Evolutionary conservation across 2,113 vertebrate genomes (phyloP).

Genomic region (Dasyprocta punctata): DNA sequence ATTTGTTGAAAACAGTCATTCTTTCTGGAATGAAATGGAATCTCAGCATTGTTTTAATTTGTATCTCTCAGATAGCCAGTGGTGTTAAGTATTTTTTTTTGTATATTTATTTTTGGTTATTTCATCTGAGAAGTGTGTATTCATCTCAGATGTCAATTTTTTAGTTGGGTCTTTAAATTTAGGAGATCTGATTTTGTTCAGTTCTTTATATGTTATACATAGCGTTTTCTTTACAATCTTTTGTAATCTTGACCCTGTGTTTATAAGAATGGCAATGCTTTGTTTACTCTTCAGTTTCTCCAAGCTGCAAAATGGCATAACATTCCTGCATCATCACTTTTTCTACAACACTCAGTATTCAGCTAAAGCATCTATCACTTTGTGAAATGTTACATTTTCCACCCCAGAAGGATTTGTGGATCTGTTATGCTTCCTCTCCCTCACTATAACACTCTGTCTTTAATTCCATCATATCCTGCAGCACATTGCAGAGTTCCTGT

Average conservation of each 20-base stretch:
- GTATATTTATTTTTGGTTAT: too few relatives aligned
- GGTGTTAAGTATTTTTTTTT: background rate
- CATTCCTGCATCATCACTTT: background rate
- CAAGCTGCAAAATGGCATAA: background rate
- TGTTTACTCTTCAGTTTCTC: conserved; percentile 28
- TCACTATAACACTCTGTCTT: background rate
- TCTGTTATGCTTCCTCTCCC: background rate
- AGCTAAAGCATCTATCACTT: background rate
- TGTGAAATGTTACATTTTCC: conserved; percentile 5
- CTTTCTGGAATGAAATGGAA: background rate
- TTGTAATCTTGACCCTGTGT: background rate
- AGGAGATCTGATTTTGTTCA: background rate
- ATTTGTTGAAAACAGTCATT: background rate
- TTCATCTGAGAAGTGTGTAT: background rate
- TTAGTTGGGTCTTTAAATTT: background rate
- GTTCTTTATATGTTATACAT: background rate
- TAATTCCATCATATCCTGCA: background rate
- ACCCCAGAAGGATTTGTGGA: background rate
- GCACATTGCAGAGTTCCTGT: background rate
- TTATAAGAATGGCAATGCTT: background rate
- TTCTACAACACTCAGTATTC: background rate
- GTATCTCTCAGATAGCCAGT: background rate
- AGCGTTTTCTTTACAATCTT: background rate
- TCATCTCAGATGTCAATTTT: background rate
- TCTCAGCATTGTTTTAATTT: background rate